Evolutionary conservation across 2,113 vertebrate genomes (phyloP).

Genomic region (Sardina pilchardus): DNA sequence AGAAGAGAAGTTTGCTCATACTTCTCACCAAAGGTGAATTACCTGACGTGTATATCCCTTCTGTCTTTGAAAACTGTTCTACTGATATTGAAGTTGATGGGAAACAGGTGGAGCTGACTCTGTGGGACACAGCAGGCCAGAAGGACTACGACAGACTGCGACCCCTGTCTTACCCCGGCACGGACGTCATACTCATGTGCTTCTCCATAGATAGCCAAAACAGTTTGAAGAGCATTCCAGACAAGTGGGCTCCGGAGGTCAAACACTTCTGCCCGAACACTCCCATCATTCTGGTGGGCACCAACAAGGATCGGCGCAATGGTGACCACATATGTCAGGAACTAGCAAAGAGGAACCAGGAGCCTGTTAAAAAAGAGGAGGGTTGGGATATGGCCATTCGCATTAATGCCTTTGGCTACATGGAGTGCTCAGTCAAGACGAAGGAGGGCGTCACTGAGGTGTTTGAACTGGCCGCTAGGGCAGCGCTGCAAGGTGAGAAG

Average conservation of each 20-base stretch:
- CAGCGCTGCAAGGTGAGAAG: conserved; percentile 75
- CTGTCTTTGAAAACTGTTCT: conserved; percentile 79
- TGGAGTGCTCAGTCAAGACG: conserved; percentile 76
- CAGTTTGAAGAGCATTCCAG: conserved; percentile 67
- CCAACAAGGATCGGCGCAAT: conserved; percentile 74
- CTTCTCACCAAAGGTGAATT: conserved; percentile 82
- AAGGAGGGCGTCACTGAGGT: conserved; percentile 67
- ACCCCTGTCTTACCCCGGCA: conserved; percentile 79
- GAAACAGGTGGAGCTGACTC: conserved; percentile 80
- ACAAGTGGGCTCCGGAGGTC: conserved; percentile 76
- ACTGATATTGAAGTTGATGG: conserved; percentile 77
- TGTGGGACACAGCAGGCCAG: conserved; percentile 81
- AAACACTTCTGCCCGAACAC: conserved; percentile 76
- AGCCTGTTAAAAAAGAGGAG: conserved; percentile 75
- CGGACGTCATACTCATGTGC: conserved; percentile 82
- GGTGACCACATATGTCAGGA: conserved; percentile 72
- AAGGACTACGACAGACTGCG: conserved; percentile 77
- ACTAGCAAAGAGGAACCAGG: conserved; percentile 76
- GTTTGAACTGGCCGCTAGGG: conserved; percentile 75
- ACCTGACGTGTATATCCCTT: conserved; percentile 78
- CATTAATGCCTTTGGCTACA: conserved; percentile 73
- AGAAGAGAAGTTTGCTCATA: conserved; percentile 74
- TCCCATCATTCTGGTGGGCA: conserved; percentile 75
- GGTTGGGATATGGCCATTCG: conserved; percentile 73
- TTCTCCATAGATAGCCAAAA: conserved; percentile 80